Evolutionary conservation across 1,140 invertebrate species (phyloP), one percentile per base, ranked within the genome.

Genomic region (Pygmarrhopalites habei): DNA sequence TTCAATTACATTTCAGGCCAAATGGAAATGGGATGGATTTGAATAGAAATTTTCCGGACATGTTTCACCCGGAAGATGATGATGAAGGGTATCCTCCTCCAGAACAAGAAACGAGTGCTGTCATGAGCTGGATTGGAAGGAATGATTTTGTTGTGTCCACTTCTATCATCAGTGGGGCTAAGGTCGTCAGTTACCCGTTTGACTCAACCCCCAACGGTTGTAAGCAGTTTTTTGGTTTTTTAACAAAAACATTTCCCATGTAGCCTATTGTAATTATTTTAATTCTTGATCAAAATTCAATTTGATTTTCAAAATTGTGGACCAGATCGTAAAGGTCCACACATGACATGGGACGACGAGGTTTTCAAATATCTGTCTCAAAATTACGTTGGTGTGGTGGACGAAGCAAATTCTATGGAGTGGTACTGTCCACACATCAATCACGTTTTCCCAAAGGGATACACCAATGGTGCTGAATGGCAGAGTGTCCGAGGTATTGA

Each of bases 331-430:
- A 73, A 73, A 58, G 76, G 72, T 57, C 76, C 79, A 2, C 72
- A 77, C 56, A 75, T 76, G 51, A 79, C 76, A 57, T 79, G 80
- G 1, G 83, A 84, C 71, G 79, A 84, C 69, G 77, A 77, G 51
- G 72, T 79, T 0, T 84, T 85, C 68, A 74, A 74, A 35, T 75
- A 81, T 61, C 67, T 84, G 21, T 77, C 83, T n/a, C 73, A 76
- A 60, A 72, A 77, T 10, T 84, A 83, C 69, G 76, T 79, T 4
- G 69, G 76, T 60, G 73, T 71, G 46, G 39, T 64, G 7, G 14
- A 52, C n/a, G 28, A 55, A 25, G 46, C 5, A 21, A 41, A 25
- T 29, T n/a, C 47, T 39, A 47, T 47, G 72, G 62, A 10, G 68
- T 74, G 69, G 64, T 65, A 47, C 58, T 74, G 23, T 73, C 75